Evolutionary conservation across 2,113 vertebrate species (phyloP), one percentile per base, ranked within the genome.

Genomic region (Scolopax mira): DNA sequence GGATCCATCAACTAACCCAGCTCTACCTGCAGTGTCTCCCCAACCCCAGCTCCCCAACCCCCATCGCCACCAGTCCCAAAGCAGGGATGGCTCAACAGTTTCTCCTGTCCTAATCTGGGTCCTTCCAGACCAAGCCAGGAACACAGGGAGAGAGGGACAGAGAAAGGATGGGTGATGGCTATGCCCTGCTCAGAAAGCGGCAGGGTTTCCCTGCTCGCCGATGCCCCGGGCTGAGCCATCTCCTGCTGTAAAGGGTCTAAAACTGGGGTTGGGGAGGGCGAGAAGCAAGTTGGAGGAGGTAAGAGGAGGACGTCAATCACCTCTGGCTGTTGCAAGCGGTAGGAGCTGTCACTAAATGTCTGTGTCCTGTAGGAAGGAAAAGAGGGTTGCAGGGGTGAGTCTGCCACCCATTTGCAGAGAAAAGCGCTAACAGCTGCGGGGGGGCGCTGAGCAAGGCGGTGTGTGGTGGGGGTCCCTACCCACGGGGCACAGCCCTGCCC

Each of bases 151-250:
- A 44, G 22, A 18, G 35, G 52, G 15, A 18, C 71, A 11, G 58
- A 22, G 75, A 12, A 24, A 24, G 73, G 25, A 5, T 3, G 1
- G n/a, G 44, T 4, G 80, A 18, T 6, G 35, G 46, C 71, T 19
- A 0, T 18, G 12, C 60, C 5, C 33, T 7, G 0, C 28, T 13
- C 58, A 48, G 12, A 37, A 4, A 48, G 54, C 33, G 9, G 7
- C 7, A 35, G 37, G 27, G 17, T 8, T 14, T 39, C 48, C 39
- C 25, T 12, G 41, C 8, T 21, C 2, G 64, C 60, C 35, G 22
- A 4, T 72, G 28, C n/a, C 74, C 48, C 14, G 15, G 3, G 16
- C 30, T 85, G 2, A 10, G 25, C 41, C 46, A 0, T 41, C 41
- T 65, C 54, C 65, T 3, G 60, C 88, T n/a, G 57, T 55, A 41